phyloP scores from a whole-genome alignment of 92 coral and sea anemone genomes.

The Diadumene lineata region DNA sequence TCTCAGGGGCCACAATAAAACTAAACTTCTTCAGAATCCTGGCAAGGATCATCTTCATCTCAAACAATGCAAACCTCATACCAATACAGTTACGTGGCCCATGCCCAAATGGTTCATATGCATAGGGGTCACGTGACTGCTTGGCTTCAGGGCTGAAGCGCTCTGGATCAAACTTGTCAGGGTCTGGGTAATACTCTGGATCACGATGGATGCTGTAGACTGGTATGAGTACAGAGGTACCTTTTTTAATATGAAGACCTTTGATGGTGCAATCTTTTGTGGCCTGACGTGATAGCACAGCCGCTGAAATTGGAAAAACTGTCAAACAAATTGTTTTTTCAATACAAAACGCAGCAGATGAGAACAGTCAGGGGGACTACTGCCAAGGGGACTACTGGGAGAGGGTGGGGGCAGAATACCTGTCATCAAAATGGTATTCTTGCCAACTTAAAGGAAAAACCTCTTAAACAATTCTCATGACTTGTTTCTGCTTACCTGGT shows the following conservation, averaged over 20 bases:
- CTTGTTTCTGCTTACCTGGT: slow-evolving; percentile 49
- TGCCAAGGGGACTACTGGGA: not conserved
- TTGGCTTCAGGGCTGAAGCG: slow-evolving; percentile 61
- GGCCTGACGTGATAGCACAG: not conserved
- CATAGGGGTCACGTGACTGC: slow-evolving; percentile 57
- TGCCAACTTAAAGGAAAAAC: not conserved
- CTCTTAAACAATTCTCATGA: not conserved
- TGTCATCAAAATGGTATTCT: not conserved
- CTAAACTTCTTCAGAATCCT: slow-evolving; percentile 3
- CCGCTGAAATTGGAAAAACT: not conserved
- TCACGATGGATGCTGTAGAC: slow-evolving; percentile 4
- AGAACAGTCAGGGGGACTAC: not conserved
- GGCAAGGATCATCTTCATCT: not conserved
- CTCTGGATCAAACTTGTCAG: slow-evolving; percentile 60
- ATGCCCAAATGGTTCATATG: not conserved
- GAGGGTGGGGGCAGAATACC: not conserved
- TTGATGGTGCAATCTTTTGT: not conserved
- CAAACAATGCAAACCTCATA: not conserved
- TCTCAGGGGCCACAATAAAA: not conserved
- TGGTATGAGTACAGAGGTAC: not conserved
- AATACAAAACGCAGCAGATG: not conserved
- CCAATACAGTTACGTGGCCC: slow-evolving; percentile 3
- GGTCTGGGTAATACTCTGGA: slow-evolving; percentile 36
- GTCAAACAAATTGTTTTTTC: not conserved
- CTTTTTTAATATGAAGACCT: not conserved